phyloP scores from a whole-genome alignment of 2,797 vertebrate genomes.

The Denticeps clupeoides region DNA sequence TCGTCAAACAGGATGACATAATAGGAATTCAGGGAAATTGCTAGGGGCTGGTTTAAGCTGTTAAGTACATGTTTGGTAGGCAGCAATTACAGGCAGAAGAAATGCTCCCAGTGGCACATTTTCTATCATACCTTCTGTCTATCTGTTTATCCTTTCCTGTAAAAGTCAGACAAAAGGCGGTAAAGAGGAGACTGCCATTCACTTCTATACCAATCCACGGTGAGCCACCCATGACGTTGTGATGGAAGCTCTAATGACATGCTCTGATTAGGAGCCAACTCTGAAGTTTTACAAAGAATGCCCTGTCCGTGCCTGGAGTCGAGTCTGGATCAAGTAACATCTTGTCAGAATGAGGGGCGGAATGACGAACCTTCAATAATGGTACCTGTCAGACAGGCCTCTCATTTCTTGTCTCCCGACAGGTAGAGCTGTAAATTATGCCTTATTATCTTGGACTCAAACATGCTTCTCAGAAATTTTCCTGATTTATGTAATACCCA shows the following conservation, averaged over 20 bases:
- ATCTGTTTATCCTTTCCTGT: not conserved
- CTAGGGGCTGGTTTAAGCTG: conserved; percentile 8
- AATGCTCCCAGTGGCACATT: conserved; percentile 15
- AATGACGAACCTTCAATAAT: conserved; percentile 49
- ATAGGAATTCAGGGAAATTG: conserved; percentile 8
- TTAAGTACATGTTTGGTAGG: conserved; percentile 13
- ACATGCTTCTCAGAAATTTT: conserved; percentile 18
- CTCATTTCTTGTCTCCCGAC: conserved; percentile 45
- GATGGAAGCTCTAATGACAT: conserved; percentile 41
- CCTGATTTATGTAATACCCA: conserved; percentile 39
- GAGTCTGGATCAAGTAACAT: conserved; percentile 52
- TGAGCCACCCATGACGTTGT: conserved; percentile 40
- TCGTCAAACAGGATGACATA: conserved; percentile 8
- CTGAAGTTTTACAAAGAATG: conserved; percentile 17
- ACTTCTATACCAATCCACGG: conserved; percentile 5
- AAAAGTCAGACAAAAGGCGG: conserved; percentile 13
- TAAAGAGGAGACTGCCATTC: conserved; percentile 23
- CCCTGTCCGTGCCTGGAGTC: conserved; percentile 32
- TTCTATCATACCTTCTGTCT: not conserved
- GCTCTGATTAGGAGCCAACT: conserved; percentile 36
- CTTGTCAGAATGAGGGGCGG: conserved; percentile 56
- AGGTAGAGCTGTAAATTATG: conserved; percentile 47
- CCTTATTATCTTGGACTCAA: conserved; percentile 41
- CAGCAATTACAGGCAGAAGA: conserved; percentile 6
- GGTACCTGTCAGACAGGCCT: conserved; percentile 48